These are phyloP conservation scores for Formica selysi DNA, from an alignment of 1,140 invertebrate species.

Conservation along the genomic window DNA sequence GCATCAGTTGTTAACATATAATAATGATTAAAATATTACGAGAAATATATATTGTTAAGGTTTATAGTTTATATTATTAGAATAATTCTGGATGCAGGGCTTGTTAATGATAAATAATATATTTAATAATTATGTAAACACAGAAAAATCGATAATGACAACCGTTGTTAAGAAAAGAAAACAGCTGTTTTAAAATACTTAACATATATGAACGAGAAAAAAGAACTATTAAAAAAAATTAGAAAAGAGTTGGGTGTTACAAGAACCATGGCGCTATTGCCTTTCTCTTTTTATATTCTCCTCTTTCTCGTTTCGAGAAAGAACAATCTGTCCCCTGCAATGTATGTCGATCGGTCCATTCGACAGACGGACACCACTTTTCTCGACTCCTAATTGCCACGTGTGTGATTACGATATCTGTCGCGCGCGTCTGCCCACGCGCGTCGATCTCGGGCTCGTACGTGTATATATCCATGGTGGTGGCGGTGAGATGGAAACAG, in stretches of 20 bases:
- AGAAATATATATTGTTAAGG: neutral
- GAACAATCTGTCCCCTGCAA: neutral
- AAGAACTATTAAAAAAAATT: neutral
- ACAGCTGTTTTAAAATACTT: too few species aligned
- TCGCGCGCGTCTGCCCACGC: slow-evolving; percentile 47
- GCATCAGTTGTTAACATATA: neutral
- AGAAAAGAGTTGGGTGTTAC: neutral
- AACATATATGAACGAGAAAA: neutral
- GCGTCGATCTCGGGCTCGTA: slow-evolving; percentile 23
- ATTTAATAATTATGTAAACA: too few species aligned
- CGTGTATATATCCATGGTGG: neutral
- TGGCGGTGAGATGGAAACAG: slow-evolving; percentile 61
- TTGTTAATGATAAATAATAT: too few species aligned
- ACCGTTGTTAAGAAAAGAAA: too few species aligned
- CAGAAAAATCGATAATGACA: too few species aligned
- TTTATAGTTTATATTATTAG: too few species aligned
- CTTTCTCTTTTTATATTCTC: neutral
- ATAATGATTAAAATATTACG: neutral
- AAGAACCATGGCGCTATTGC: neutral
- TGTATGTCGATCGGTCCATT: slow-evolving; percentile 9
- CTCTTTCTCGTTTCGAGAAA: neutral
- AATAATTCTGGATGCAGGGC: too few species aligned
- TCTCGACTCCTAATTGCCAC: slow-evolving; percentile 55
- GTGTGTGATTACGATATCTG: slow-evolving; percentile 58
- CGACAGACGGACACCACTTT: slow-evolving; percentile 33